A percentile compares a stretch with the other conserved stretches of the same genome.
Conservation (phyloP, 2,797 vertebrate genomes). For the Ambastaia sidthimunki region DNA sequence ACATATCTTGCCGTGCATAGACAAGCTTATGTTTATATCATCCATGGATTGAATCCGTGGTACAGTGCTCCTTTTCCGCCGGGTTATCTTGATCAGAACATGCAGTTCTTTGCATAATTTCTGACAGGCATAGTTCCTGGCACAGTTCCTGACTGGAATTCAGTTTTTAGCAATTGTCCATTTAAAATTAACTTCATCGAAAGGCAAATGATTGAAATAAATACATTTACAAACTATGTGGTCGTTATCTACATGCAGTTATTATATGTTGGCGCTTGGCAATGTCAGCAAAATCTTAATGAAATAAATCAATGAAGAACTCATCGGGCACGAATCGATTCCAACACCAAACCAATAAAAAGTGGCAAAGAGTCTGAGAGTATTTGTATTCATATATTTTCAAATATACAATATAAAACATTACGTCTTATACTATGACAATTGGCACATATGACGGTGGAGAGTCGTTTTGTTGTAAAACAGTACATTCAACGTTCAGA, state of each 20-base stretch:
- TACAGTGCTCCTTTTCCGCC: too few relatives aligned
- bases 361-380: conserved; percentile 49
- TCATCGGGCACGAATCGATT: conserved; percentile 3
- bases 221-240: background rate
- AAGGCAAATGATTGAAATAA: background rate
- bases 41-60: too few relatives aligned
- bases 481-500: conserved; percentile 72
- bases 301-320: conserved; percentile 7
- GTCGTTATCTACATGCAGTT: background rate
- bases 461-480: conserved; percentile 63
- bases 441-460: conserved; percentile 81
- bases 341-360: conserved; percentile 37
- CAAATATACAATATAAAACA: conserved; percentile 79
- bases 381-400: conserved; percentile 66
- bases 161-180: background rate
- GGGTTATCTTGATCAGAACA: too few relatives aligned
- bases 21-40: too few relatives aligned
- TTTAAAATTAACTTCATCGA: background rate
- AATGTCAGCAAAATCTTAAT: conserved; percentile 12
- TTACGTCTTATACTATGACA: conserved; percentile 76
- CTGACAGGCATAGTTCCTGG: too few relatives aligned
- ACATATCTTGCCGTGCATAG: too few relatives aligned
- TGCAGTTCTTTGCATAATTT: too few relatives aligned
- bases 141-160: background rate
- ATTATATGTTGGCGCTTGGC: too few relatives aligned